These are phyloP conservation scores for Boulengerochromis microlepis DNA, from an alignment of 2,113 vertebrate species.

Conservation along the genomic window DNA sequence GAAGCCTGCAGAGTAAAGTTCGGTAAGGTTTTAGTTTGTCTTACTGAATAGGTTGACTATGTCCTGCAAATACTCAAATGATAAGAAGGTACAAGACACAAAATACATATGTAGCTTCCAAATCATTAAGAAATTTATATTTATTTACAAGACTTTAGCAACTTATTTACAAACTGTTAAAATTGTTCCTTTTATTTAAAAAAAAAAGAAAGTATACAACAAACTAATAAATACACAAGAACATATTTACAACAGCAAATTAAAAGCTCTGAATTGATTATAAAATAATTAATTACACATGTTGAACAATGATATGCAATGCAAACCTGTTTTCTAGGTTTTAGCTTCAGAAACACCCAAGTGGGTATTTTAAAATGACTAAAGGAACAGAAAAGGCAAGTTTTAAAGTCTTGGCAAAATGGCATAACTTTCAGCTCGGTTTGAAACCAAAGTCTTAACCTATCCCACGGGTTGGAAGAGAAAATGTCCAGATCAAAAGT, in stretches of 20 bases:
- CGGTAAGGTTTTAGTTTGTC: background rate
- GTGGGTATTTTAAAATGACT: background rate
- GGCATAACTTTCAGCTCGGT: background rate
- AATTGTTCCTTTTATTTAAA: conserved; percentile 6
- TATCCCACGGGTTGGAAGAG: background rate
- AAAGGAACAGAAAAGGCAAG: background rate
- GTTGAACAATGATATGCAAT: background rate
- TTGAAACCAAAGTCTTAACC: background rate
- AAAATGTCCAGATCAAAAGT: background rate
- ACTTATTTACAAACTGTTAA: conserved; percentile 43
- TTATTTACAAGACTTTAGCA: conserved; percentile 54
- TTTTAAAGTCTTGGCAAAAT: background rate
- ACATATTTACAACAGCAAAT: background rate
- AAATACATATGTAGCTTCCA: background rate
- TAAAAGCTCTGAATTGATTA: background rate
- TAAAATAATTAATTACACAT: background rate
- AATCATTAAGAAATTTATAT: conserved; percentile 31
- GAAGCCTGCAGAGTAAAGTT: background rate
- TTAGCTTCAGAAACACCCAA: background rate
- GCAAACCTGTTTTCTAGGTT: background rate
- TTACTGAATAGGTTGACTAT: background rate
- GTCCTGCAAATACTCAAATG: background rate
- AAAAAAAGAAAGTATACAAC: background rate
- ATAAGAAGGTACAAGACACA: background rate
- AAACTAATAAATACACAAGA: conserved; percentile 47